A percentile compares a stretch with the other conserved stretches of the same genome.
Evolutionary conservation across 1,140 invertebrate species (phyloP).

Genomic region (Orchestia grillus): DNA sequence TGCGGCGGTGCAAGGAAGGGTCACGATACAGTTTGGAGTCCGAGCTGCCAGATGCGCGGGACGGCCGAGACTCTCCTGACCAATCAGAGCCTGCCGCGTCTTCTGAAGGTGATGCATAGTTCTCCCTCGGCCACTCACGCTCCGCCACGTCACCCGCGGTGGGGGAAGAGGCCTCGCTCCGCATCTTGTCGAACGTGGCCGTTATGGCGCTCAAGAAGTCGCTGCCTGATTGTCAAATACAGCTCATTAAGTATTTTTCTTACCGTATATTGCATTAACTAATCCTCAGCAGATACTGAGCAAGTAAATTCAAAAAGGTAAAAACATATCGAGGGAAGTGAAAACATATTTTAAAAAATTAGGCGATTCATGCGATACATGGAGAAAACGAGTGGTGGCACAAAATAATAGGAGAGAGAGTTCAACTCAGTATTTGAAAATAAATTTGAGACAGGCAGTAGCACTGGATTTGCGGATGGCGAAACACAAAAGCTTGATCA

Average conservation of each 20-base stretch:
- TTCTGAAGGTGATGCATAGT: not conserved
- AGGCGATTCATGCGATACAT: not conserved
- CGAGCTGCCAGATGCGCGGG: conserved; percentile 58
- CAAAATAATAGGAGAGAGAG: too few species aligned
- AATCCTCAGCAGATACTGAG: not conserved
- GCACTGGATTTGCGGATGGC: too few species aligned
- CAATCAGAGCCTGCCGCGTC: not conserved
- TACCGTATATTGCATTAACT: not conserved
- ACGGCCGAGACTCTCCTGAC: not conserved
- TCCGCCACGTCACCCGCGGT: not conserved
- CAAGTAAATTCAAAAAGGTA: not conserved
- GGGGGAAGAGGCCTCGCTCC: conserved; percentile 58
- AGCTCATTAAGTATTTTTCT: not conserved
- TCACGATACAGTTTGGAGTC: conserved; percentile 65
- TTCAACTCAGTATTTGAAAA: too few species aligned
- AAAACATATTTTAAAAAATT: not conserved
- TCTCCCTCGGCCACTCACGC: conserved; percentile 48
- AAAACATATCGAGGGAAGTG: not conserved
- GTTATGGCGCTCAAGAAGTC: conserved; percentile 67
- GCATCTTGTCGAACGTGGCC: conserved; percentile 67
- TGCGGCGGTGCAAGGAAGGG: conserved; percentile 65
- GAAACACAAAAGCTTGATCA: too few species aligned
- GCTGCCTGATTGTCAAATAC: conserved; percentile 61
- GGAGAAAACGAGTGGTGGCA: too few species aligned
- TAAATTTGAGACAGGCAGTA: too few species aligned